Percentiles rank a stretch among this genome's conserved stretches.
Conservation (phyloP, 2,888 invertebrate genomes). For the Lysandra bellargus region DNA sequence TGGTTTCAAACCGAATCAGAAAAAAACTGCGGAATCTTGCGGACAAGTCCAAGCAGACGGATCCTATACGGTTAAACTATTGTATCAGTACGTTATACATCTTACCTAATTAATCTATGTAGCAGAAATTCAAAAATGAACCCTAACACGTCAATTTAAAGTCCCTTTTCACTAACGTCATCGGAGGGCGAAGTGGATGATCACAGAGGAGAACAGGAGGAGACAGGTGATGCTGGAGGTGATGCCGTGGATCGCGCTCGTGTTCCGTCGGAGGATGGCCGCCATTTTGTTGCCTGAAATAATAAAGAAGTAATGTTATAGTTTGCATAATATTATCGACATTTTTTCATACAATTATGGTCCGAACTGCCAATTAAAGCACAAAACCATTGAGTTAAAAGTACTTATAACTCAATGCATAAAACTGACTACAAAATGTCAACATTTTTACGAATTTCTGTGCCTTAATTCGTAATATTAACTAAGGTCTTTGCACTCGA, state of each 20-base stretch:
- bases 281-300: conserved; percentile 75
- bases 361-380: too few relatives aligned
- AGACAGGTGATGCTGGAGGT: conserved; percentile 70
- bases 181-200: conserved; percentile 70
- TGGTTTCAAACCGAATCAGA: neutral
- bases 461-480: too few relatives aligned
- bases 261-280: conserved; percentile 72
- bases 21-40: neutral
- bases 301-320: too few relatives aligned
- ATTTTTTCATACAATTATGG: too few relatives aligned
- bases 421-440: too few relatives aligned
- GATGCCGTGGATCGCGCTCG: conserved; percentile 74
- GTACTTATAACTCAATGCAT: too few relatives aligned
- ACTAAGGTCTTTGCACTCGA: too few relatives aligned
- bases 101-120: conserved; percentile 37
- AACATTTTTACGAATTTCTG: too few relatives aligned
- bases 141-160: conserved; percentile 35
- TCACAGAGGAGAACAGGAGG: conserved; percentile 61
- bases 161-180: conserved; percentile 58
- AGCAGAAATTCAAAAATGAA: conserved; percentile 37
- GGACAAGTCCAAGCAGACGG: neutral
- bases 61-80: conserved; percentile 9
- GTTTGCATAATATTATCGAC: too few relatives aligned
- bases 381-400: too few relatives aligned
- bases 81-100: conserved; percentile 26